These are phyloP conservation scores for Amblyjoppa proteus DNA, from an alignment of 2,888 invertebrate genomes.

Conservation along the genomic window DNA sequence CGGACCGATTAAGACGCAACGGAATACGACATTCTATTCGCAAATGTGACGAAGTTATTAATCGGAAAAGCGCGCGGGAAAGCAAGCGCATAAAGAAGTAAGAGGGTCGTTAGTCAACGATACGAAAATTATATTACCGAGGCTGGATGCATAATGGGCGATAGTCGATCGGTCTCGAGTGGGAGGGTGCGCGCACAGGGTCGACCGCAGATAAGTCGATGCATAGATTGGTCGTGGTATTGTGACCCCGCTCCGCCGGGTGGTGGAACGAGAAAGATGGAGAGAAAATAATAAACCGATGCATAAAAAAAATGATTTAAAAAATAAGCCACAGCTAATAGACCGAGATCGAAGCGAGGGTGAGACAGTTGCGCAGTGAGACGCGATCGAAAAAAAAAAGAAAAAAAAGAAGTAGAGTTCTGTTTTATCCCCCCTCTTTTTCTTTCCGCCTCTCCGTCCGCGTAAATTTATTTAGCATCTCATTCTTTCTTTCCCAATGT, in stretches of 20 bases:
- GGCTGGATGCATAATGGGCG: constrained; percentile 46
- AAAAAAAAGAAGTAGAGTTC: constrained; percentile 15
- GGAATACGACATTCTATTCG: background rate
- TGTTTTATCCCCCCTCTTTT: constrained; percentile 45
- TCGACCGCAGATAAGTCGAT: constrained; percentile 66
- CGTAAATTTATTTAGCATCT: constrained; percentile 54
- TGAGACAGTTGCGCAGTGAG: constrained; percentile 3
- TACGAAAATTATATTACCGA: constrained; percentile 48
- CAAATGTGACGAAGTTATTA: background rate
- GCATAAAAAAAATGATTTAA: constrained; percentile 3
- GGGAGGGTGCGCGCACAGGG: constrained; percentile 52
- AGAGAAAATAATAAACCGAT: constrained; percentile 46
- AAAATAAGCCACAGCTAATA: constrained; percentile 5
- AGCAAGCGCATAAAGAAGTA: constrained; percentile 28
- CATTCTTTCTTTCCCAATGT: constrained; percentile 62
- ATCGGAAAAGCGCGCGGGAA: background rate
- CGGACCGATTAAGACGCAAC: background rate
- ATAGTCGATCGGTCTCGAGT: constrained; percentile 18
- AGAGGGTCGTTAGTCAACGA: constrained; percentile 61
- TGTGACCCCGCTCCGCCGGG: constrained; percentile 31
- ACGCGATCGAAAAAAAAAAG: constrained; percentile 26
- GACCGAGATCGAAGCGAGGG: constrained; percentile 20
- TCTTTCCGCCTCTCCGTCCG: constrained; percentile 7
- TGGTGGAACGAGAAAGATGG: constrained; percentile 8
- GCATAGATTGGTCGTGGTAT: constrained; percentile 55